Base-by-base conservation (phyloP, 2,797 vertebrate genomes). In the Poecilia velifera region DNA sequence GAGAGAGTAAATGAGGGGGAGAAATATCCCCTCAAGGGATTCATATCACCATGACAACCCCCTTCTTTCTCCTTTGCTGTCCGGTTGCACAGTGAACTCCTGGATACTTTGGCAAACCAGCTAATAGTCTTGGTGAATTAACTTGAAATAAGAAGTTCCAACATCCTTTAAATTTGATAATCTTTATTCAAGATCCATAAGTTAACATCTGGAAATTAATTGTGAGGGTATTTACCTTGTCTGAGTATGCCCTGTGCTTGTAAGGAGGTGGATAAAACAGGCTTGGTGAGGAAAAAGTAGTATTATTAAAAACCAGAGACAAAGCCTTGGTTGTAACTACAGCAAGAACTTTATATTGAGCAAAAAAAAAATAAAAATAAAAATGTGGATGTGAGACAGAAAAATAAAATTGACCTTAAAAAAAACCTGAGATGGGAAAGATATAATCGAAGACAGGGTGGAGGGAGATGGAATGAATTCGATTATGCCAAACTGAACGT, bases 31-130 rank as follows among this genome's bases (percentile, higher is more conserved):
- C 91, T 90, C 77, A 31, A 89, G 90, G 86, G 88, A 91, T 88
- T 88, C 79, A 82, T 86, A 92, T 94, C 91, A 87, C 92, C 90
- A 92, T 94, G 92, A 92, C 92, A 92, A 94, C 94, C 76, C 77
- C 82, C 78, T 82, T 76, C 82, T 82, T 84, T 92, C 89, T 92
- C 84, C 88, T 91, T 84, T 75, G 73, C 84, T 87, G 87, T 93
- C 88, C 90, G 78, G 88, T 78, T 86, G 82, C 72, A 83, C 84
- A 88, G 93, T 91, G 81, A 90, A 90, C 89, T 88, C 81, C 55
- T 73, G 47, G 74, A 74, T 85, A 79, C 88, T 90, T 90, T 82
- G n/a, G 49, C 73, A 64, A 78, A 86, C 77, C 62, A 46, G 25
- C 83, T 51, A 73, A 57, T 31, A 72, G 28, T 25, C 68, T 25